Evolutionary conservation across 1,140 invertebrate genomes (phyloP).

Genomic region (Armadillidium nasatum): DNA sequence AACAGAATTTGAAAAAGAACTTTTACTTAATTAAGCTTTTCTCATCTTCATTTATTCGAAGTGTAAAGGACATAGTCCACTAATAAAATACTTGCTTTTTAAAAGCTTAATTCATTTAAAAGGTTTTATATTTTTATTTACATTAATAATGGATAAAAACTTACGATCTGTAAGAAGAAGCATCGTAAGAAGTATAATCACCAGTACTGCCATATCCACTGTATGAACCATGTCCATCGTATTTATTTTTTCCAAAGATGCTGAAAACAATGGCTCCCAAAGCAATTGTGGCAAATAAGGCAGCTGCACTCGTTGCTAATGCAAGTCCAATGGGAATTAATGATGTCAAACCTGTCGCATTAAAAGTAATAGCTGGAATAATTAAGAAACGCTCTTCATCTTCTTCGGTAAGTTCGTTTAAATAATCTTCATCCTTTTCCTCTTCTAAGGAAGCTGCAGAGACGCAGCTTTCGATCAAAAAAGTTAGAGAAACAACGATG

Average conservation of each 20-base stretch:
- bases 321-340: not conserved
- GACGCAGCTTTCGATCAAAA: too few relatives aligned
- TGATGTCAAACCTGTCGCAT: not conserved
- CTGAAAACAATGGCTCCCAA: not conserved
- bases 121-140: too few relatives aligned
- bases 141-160: too few relatives aligned
- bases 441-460: too few relatives aligned
- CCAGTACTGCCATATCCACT: not conserved
- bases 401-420: not conserved
- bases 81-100: too few relatives aligned
- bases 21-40: too few relatives aligned
- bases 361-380: not conserved
- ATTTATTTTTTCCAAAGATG: not conserved
- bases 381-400: not conserved
- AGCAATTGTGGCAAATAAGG: not conserved
- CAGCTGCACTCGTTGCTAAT: not conserved
- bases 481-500: too few relatives aligned
- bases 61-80: too few relatives aligned
- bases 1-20: too few relatives aligned
- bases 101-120: too few relatives aligned
- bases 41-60: too few relatives aligned
- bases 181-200: not conserved
- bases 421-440: too few relatives aligned
- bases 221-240: not conserved
- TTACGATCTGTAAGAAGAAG: not conserved